Percentiles rank a stretch among this genome's conserved stretches.
phyloP scores from a whole-genome alignment of 2,113 vertebrate species.

The Spermophilus dauricus region DNA sequence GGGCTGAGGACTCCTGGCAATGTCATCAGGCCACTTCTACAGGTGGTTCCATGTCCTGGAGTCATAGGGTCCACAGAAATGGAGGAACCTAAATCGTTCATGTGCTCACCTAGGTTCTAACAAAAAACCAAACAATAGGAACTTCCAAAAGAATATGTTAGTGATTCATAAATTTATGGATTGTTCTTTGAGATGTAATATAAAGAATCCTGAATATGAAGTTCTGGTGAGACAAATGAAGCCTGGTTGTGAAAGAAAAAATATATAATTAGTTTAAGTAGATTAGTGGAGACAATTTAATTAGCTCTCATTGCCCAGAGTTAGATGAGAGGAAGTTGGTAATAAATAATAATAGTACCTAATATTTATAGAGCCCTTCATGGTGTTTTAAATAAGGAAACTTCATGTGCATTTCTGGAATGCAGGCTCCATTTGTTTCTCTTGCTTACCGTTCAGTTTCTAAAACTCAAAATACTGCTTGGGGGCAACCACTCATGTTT shows the following conservation, averaged over 20 bases:
- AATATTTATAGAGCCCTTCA: background rate
- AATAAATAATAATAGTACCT: background rate
- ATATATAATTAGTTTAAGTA: background rate
- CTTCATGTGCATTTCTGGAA: background rate
- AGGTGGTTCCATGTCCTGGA: rapidly evolving
- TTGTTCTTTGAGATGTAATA: background rate
- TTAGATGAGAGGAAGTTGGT: conserved; percentile 14
- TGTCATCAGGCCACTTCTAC: background rate
- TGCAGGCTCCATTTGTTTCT: background rate
- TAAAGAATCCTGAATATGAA: background rate
- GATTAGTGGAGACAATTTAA: background rate
- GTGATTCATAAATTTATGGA: conserved; percentile 7
- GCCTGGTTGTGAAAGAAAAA: background rate
- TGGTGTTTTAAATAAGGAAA: background rate
- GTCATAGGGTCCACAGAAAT: background rate
- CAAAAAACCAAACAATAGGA: background rate
- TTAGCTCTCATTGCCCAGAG: background rate
- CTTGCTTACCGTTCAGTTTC: background rate
- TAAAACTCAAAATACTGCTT: no score
- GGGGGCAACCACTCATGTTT: background rate
- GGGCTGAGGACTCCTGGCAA: background rate
- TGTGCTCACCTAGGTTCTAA: background rate
- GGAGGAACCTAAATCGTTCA: background rate
- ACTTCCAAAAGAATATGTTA: conserved; percentile 30
- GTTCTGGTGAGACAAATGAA: background rate